These are phyloP conservation scores for Orius insidiosus DNA, from an alignment of 1,140 invertebrate genomes.

Conservation along the genomic window DNA sequence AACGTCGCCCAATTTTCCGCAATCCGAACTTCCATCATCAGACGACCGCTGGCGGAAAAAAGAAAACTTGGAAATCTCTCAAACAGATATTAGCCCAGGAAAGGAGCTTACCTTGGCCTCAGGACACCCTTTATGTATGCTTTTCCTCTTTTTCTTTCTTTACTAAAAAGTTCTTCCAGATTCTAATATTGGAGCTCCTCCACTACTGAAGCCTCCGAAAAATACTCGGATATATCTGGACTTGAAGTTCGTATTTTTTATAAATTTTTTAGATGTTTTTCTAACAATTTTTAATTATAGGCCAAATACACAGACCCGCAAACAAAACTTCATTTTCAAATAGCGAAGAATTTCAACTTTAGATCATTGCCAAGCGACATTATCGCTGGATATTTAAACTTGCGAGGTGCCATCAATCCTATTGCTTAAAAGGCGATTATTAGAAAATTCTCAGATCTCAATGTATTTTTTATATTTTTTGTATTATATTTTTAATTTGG, in stretches of 20 bases:
- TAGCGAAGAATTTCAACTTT: conserved; percentile 69
- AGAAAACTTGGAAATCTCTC: conserved; percentile 54
- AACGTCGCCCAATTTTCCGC: no score
- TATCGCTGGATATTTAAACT: conserved; percentile 66
- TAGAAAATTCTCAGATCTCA: no score
- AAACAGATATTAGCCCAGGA: conserved; percentile 63
- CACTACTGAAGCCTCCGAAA: conserved; percentile 80
- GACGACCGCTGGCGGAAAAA: conserved; percentile 34
- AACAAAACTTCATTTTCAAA: conserved; percentile 69
- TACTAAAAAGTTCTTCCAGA: conserved; percentile 32
- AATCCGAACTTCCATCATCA: conserved; percentile 26
- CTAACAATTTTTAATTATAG: conserved; percentile 30
- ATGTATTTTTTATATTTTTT: no score
- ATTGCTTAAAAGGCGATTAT: conserved; percentile 37
- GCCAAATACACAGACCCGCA: conserved; percentile 81
- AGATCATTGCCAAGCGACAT: conserved; percentile 76
- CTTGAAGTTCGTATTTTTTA: conserved; percentile 42
- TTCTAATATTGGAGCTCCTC: conserved; percentile 72
- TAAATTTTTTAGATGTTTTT: background rate
- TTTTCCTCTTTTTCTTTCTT: background rate
- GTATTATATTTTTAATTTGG: no score
- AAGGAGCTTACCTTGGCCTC: conserved; percentile 46
- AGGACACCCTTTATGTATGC: conserved; percentile 44
- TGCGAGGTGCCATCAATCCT: conserved; percentile 69
- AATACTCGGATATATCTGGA: conserved; percentile 86